Percentiles rank a stretch among this genome's conserved stretches.
Conservation (phyloP, 2,888 invertebrate species). For the Homarus gammarus region DNA sequence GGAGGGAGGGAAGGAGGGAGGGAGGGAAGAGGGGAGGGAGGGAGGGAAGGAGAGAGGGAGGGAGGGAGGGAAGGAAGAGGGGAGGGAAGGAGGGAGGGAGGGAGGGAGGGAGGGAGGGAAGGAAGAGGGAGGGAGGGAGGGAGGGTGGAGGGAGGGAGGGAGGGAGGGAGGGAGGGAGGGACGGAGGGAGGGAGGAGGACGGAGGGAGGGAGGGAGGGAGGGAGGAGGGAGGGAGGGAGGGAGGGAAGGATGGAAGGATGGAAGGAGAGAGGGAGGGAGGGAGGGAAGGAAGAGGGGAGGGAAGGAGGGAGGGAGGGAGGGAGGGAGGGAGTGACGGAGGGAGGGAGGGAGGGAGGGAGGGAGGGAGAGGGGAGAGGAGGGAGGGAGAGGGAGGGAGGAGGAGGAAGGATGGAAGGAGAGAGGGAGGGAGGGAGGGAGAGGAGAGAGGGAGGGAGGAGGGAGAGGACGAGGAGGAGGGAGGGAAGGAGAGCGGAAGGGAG, state of each 20-base stretch:
- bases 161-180: too few species aligned
- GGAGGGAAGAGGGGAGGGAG: background rate
- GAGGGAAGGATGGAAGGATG: background rate
- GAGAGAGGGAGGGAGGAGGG: background rate
- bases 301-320: background rate
- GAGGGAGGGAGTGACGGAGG: background rate
- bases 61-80: too few species aligned
- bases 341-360: background rate
- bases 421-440: background rate
- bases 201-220: too few species aligned
- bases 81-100: background rate
- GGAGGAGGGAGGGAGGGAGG: background rate
- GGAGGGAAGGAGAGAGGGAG: too few species aligned
- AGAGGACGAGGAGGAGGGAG: background rate
- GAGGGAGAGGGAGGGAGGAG: background rate
- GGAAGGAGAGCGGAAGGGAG: too few species aligned
- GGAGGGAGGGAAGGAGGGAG: too few species aligned
- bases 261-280: background rate
- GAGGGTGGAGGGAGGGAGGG: too few species aligned
- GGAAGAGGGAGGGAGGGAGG: too few species aligned
- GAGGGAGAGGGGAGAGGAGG: constrained; percentile 6
- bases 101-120: too few species aligned
- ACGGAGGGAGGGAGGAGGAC: too few species aligned
- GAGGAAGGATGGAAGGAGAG: background rate
- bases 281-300: too few species aligned